phyloP scores from a whole-genome alignment of 2,113 vertebrate species.

The Ascaphus truei region DNA sequence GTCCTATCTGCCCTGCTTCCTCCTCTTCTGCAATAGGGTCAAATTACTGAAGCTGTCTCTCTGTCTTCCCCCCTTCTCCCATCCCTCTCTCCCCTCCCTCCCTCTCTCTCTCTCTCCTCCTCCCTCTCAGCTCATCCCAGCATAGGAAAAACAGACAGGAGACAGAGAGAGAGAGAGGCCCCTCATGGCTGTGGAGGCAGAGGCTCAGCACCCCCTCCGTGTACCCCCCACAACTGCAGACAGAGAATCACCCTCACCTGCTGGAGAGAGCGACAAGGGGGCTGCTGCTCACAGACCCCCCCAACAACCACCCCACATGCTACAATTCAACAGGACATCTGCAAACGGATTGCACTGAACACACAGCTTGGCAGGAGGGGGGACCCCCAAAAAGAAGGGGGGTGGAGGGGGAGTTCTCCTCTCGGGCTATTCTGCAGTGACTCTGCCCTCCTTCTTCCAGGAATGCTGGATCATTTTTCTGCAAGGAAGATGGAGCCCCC shows the following conservation, averaged over 20 bases:
- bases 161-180: conserved; percentile 3
- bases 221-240: background rate
- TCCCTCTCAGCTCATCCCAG: conserved; percentile 16
- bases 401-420: background rate
- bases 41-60: no score
- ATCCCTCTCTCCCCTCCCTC: background rate
- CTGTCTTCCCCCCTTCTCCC: background rate
- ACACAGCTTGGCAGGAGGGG: background rate
- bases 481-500: conserved; percentile 7
- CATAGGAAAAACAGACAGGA: conserved; percentile 34
- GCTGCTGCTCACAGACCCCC: background rate
- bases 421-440: background rate
- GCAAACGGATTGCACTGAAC: background rate
- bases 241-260: background rate
- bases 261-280: background rate
- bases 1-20: no score
- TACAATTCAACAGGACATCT: background rate
- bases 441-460: background rate
- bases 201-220: background rate
- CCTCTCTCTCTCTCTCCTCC: background rate
- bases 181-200: conserved; percentile 12
- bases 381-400: background rate
- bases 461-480: conserved; percentile 7
- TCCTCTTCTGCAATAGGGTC: no score
- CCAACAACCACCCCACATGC: background rate